Evolutionary conservation across 2,113 vertebrate genomes (phyloP).

Genomic region (Onychostruthus taczanowskii): DNA sequence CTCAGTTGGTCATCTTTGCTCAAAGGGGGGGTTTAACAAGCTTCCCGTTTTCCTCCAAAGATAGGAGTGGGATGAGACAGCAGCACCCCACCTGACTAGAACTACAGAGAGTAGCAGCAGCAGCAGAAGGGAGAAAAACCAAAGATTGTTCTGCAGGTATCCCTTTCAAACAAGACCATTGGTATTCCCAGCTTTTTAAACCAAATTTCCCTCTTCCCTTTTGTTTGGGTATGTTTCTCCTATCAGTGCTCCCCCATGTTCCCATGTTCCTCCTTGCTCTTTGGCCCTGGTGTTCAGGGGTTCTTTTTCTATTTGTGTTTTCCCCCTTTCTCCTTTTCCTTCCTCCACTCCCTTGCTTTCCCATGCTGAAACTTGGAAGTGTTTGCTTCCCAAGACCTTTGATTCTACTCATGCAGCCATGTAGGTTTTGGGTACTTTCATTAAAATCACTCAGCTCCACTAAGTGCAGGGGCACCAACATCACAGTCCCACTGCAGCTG

Average conservation of each 20-base stretch:
- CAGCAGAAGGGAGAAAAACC: background rate
- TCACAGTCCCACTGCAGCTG: background rate
- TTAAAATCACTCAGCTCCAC: background rate
- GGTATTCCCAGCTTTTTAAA: background rate
- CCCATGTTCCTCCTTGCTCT: background rate
- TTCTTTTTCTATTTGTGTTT: background rate
- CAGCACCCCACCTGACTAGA: background rate
- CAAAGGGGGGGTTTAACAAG: background rate
- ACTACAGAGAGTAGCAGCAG: background rate
- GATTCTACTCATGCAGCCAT: background rate
- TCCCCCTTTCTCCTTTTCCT: background rate
- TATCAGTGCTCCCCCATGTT: background rate
- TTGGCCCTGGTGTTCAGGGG: background rate
- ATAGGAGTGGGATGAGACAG: background rate
- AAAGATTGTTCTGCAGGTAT: background rate
- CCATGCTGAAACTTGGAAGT: background rate
- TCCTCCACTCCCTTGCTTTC: background rate
- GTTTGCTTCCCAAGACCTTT: background rate
- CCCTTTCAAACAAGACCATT: background rate
- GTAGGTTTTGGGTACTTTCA: background rate
- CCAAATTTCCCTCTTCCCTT: background rate
- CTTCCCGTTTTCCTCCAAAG: background rate
- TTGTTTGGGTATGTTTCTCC: background rate
- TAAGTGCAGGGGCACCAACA: background rate
- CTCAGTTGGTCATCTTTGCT: background rate